Evolutionary conservation across 2,113 vertebrate species (phyloP).

Genomic region (Columba janthina): DNA sequence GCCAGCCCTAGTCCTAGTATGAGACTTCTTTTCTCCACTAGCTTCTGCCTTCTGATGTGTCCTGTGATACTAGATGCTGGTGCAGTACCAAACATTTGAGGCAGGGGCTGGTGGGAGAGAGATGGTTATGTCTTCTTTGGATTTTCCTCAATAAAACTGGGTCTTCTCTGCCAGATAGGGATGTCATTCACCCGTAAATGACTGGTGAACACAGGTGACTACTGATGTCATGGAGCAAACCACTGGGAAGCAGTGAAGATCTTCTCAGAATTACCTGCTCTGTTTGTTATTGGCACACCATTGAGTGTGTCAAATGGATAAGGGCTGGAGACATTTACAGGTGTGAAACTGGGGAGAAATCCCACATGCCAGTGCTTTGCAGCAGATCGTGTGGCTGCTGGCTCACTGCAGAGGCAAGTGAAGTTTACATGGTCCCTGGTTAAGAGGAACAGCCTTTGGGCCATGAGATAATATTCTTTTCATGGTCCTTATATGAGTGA

Average conservation of each 20-base stretch:
- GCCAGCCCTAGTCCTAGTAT: background rate
- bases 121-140: background rate
- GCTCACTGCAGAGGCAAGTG: background rate
- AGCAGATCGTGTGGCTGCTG: background rate
- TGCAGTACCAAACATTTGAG: background rate
- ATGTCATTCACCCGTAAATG: background rate
- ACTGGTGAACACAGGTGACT: background rate
- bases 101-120: background rate
- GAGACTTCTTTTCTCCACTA: background rate
- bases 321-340: background rate
- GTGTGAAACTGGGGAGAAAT: background rate
- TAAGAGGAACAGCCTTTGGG: background rate
- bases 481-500: background rate
- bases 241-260: background rate
- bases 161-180: background rate
- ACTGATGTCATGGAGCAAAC: background rate
- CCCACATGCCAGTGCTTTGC: background rate
- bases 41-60: background rate
- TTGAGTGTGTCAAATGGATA: background rate
- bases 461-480: background rate
- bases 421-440: background rate
- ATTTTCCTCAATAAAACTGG: background rate
- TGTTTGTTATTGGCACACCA: background rate
- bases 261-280: background rate
- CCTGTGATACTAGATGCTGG: background rate